Base-by-base conservation (phyloP, 1,140 invertebrate genomes). In the Ips typographus region DNA sequence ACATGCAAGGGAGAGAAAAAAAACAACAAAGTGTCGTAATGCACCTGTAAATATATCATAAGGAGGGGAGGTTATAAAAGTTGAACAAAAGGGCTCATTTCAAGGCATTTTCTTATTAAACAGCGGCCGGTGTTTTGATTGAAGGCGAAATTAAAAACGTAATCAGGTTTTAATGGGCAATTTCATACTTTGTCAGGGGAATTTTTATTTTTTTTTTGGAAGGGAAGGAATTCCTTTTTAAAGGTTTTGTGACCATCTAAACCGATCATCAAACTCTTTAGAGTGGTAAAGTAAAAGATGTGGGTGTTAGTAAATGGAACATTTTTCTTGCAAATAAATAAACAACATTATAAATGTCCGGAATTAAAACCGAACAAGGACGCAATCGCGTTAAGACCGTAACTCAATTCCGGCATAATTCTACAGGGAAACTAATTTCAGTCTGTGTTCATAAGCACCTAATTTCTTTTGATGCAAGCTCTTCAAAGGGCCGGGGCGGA, bases 381-480 rank as follows among this genome's bases (percentile, higher is more conserved):
- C 55, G 4, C 58, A 60, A 60, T 60, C 47, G 40, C 58, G 41
- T 60, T 60, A 60, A n/a, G 58, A 42, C 40, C 58, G 4, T 42
- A 60, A 60, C 42, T 60, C 58, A 38, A 60, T 60, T 60, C 41
- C 40, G 7, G 41, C 40, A 60, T 60, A 60, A 60, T 60, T 60
- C 37, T 22, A 60, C 42, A 60, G 58, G 44, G 41, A 40, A 60
- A 44, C 58, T 60, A 60, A 60, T 60, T 60, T 60, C n/a, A 36
- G 39, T 60, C 41, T 62, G 41, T 62, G 60, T 62, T 62, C 51
- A 55, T 56, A 53, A 53, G 6, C 49, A 55, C 22, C 62, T 64
- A 64, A 64, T 64, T 64, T 56, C 62, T 64, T 64, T 64, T 64
- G 62, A 64, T 40, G 39, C 60, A 62, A 38, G 38, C 44, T 7